Conservation (phyloP, 2,888 invertebrate species). For the Diabrotica balteata region DNA sequence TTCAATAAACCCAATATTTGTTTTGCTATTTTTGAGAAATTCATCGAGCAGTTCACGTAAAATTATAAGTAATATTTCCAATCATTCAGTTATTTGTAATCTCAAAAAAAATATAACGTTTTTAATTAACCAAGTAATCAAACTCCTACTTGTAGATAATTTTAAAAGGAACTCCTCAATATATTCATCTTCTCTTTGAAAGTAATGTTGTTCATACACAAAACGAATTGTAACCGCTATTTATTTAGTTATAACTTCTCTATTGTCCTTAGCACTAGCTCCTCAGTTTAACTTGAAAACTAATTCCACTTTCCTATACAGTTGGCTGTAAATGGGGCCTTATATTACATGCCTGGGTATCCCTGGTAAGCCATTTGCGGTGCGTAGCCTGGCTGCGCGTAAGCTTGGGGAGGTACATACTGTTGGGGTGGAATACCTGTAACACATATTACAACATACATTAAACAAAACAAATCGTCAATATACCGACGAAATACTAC, state of each 20-base stretch:
- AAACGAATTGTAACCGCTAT: constrained; percentile 12
- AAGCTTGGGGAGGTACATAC: constrained; percentile 64
- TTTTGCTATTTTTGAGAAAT: constrained; percentile 1
- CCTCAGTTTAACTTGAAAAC: constrained; percentile 19
- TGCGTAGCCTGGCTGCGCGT: constrained; percentile 62
- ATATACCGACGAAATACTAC: no score
- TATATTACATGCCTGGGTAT: constrained; percentile 67
- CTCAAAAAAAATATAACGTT: no score
- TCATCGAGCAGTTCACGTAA: constrained; percentile 2
- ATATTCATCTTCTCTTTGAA: neutral
- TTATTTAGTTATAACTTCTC: constrained; percentile 24
- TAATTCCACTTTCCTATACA: constrained; percentile 33
- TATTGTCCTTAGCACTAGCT: constrained; percentile 27
- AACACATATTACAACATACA: constrained; percentile 5
- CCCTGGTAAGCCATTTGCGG: constrained; percentile 70
- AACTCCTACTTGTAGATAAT: no score
- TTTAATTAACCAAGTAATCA: no score
- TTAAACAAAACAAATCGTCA: neutral
- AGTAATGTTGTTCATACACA: neutral
- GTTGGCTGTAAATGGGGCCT: constrained; percentile 32
- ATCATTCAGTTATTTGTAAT: no score
- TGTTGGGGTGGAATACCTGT: constrained; percentile 57
- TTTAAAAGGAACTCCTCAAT: constrained; percentile 4
- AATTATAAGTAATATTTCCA: no score
- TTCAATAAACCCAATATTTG: no score